These are phyloP conservation scores for Orius laevigatus DNA, from an alignment of 1,140 invertebrate species.

Conservation along the genomic window DNA sequence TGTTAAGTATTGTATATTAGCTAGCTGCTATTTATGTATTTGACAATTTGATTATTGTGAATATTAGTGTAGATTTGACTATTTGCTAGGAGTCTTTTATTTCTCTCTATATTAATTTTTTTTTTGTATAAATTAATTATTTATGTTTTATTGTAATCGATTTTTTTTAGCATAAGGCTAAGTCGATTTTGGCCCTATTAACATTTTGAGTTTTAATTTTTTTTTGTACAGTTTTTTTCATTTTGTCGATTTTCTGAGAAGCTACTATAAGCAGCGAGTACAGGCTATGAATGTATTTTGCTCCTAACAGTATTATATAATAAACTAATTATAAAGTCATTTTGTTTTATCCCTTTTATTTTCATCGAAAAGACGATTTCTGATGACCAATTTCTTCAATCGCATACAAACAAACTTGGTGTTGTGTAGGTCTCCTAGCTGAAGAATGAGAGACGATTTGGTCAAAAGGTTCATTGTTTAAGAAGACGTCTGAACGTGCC, in stretches of 20 bases:
- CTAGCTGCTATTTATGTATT: slow-evolving; percentile 2
- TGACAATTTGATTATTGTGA: slow-evolving; percentile 1
- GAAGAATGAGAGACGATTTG: no score
- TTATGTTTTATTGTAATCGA: slow-evolving; percentile 1
- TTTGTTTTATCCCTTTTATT: no score
- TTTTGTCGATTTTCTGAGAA: slow-evolving; percentile 1
- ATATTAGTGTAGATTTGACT: slow-evolving; percentile 8
- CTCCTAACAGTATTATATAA: slow-evolving; percentile 17
- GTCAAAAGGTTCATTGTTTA: no score
- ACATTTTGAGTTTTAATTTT: slow-evolving; percentile 6
- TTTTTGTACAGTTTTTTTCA: slow-evolving; percentile 14
- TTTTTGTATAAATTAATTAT: background rate
- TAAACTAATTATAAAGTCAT: background rate
- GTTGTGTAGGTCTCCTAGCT: no score
- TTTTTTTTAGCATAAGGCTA: background rate
- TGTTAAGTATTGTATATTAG: slow-evolving; percentile 11
- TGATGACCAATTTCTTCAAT: no score
- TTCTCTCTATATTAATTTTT: slow-evolving; percentile 11
- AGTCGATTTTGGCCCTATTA: background rate
- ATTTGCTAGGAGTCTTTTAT: slow-evolving; percentile 4
- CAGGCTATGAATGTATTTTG: slow-evolving; percentile 14
- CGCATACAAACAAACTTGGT: no score
- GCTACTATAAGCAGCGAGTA: slow-evolving; percentile 10
- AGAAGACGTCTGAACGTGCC: no score
- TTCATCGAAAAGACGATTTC: no score